Conservation (phyloP, 2,888 invertebrate genomes). For the Trilocha varians region DNA sequence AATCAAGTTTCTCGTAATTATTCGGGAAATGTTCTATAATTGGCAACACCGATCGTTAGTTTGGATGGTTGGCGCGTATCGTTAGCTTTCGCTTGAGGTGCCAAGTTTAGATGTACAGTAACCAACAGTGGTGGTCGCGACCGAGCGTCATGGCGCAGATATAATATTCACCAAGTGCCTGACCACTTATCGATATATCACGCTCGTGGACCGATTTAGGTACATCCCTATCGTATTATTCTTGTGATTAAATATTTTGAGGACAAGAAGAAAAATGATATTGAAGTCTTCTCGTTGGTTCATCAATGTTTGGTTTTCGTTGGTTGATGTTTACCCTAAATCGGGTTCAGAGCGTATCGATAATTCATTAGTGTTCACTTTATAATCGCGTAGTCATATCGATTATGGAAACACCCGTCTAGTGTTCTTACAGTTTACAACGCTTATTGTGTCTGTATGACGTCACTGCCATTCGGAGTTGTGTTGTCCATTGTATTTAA, state of each 20-base stretch:
- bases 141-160: conserved; percentile 13
- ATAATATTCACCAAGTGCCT: conserved; percentile 51
- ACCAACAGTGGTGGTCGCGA: not conserved
- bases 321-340: no score
- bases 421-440: conserved; percentile 13
- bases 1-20: no score
- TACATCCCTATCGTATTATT: no score
- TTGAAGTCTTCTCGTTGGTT: no score
- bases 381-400: conserved; percentile 54
- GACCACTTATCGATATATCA: conserved; percentile 20
- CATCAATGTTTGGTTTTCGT: no score
- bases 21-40: no score
- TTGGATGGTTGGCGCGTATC: conserved; percentile 19
- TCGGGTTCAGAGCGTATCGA: no score
- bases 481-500: conserved; percentile 20
- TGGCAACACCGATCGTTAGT: no score
- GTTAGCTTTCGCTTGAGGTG: conserved; percentile 34
- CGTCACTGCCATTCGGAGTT: conserved; percentile 48
- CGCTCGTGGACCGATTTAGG: no score
- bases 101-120: conserved; percentile 14
- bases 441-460: conserved; percentile 10
- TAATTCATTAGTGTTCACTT: conserved; percentile 43
- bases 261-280: no score
- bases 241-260: no score
- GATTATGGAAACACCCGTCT: conserved; percentile 49